Percentiles rank a stretch among this genome's conserved stretches.
Conservation (phyloP, 2,113 vertebrate genomes). For the Bothrops jararaca region DNA sequence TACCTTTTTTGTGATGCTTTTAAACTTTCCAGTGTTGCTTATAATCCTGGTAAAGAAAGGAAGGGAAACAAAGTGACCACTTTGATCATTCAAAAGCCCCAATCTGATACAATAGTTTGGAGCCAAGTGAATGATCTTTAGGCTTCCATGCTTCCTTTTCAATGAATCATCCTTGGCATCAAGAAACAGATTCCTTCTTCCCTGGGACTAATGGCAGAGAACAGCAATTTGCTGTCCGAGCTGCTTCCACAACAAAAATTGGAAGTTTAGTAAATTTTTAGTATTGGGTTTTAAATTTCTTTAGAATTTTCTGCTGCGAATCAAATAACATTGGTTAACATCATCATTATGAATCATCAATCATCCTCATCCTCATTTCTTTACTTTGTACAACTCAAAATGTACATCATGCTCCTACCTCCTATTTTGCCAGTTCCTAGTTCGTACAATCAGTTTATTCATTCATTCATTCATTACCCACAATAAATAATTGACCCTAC, state of each 20-base stretch:
- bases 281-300: not conserved
- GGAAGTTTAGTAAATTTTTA: not conserved
- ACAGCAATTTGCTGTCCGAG: not conserved
- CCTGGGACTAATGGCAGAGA: not conserved
- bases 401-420: not conserved
- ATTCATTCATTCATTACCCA: not conserved
- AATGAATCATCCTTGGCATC: not conserved
- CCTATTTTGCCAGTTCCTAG: not conserved
- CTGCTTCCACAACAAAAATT: not conserved
- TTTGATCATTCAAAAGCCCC: not conserved
- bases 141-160: not conserved
- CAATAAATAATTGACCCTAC: conserved; percentile 34
- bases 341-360: not conserved
- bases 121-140: not conserved
- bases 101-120: not conserved
- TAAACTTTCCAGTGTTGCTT: not conserved
- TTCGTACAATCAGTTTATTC: not conserved
- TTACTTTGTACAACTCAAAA: not conserved
- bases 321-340: not conserved
- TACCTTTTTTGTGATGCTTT: not conserved
- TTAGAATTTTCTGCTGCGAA: not conserved
- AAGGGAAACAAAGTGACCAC: not conserved
- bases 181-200: not conserved
- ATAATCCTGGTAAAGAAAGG: not conserved
- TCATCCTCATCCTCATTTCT: not conserved